Evolutionary conservation across 2,797 vertebrate species (phyloP), one percentile per base, ranked within the genome.

Genomic region (Orestias chungarensis): DNA sequence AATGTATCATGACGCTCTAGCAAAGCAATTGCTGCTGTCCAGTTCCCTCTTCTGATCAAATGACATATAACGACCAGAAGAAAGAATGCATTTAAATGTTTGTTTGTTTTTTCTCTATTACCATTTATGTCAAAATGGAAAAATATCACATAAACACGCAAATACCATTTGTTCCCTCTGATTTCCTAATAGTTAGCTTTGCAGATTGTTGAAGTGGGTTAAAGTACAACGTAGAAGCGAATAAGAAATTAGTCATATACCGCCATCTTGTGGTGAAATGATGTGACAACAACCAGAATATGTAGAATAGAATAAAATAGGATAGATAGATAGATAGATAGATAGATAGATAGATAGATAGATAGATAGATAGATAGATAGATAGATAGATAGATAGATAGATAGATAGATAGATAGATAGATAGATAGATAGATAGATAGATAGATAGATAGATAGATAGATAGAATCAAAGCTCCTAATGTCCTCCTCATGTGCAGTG

Each of bases 11-110:
- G 29, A 55, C 27, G 40, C n/a, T 2, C 7, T 44, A 1, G 3
- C 5, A 20, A 61, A 61, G 66, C 4, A 74, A 38, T 38, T 67
- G 29, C 33, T 69, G 61, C 50, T 66, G 1, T 68, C 67, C 17
- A 79, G 49, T 62, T 14, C 73, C 82, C 82, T 67, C 84, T 81
- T 71, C 25, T 54, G 79, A 66, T 52, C n/a, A 46, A 15, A 33
- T 4, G 55, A 33, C 17, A 59, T 35, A 59, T 31, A 20, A 59
- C 55, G 35, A 11, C 55, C 31, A 59, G 55, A 33, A 11, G 55
- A 3, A 10, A 31, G 20, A 57, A 57, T 20, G 55, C 20, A 33
- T 54, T 54, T 27, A 54, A 54, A 6, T 54, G 25, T 31, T 3
- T n/a, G n/a, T n/a, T n/a, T n/a, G n/a, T n/a, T n/a, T n/a, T n/a